phyloP scores from a whole-genome alignment of 2,888 invertebrate genomes.

The Cephonodes hylas region DNA sequence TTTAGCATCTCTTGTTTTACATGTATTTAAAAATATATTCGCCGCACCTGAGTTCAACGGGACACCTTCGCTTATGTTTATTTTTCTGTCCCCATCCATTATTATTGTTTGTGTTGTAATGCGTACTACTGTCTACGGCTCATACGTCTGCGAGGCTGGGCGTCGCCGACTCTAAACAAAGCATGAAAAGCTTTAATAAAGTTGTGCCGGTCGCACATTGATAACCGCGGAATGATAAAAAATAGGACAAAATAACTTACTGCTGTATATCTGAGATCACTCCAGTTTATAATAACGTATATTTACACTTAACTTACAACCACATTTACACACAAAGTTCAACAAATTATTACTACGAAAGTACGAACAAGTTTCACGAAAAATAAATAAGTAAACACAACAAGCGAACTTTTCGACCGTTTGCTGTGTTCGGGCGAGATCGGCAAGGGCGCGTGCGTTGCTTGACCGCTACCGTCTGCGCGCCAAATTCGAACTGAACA shows the following conservation, averaged over 20 bases:
- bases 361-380: constrained; percentile 36
- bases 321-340: constrained; percentile 14
- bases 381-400: constrained; percentile 55
- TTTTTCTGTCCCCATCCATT: constrained; percentile 71
- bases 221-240: constrained; percentile 60
- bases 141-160: constrained; percentile 55
- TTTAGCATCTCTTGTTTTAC: constrained; percentile 55
- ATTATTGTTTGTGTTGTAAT: constrained; percentile 36
- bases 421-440: constrained; percentile 33
- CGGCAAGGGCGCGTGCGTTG: constrained; percentile 55
- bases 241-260: constrained; percentile 53
- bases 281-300: background rate
- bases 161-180: constrained; percentile 73
- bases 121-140: constrained; percentile 46
- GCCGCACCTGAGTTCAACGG: constrained; percentile 71
- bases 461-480: constrained; percentile 48
- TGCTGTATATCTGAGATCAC: constrained; percentile 23
- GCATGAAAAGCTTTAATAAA: constrained; percentile 67
- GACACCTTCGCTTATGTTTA: constrained; percentile 65
- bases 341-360: background rate
- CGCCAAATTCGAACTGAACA: constrained; percentile 73
- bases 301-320: background rate
- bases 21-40: constrained; percentile 72
- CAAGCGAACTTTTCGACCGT: constrained; percentile 46
- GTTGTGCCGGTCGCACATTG: constrained; percentile 55